Percentiles rank a stretch among this genome's conserved stretches.
These are phyloP conservation scores for Phaenicophaeus curvirostris DNA, from an alignment of 2,797 vertebrate species.

Conservation along the genomic window DNA sequence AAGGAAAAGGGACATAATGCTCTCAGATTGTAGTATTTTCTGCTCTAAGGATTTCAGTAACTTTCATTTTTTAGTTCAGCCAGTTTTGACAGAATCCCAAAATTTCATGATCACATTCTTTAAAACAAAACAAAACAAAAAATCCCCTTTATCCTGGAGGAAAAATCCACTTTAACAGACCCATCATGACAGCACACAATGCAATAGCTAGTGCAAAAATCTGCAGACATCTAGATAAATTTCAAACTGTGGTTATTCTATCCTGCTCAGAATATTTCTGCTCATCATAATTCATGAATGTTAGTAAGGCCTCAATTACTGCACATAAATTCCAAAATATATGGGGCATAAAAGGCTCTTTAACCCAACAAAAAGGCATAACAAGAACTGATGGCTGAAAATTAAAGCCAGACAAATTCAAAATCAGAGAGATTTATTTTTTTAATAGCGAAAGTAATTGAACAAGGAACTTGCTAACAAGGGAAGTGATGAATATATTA, in stretches of 20 bases:
- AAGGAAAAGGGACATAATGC: not conserved
- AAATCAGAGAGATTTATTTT: not conserved
- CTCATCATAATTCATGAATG: not conserved
- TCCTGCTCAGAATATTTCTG: not conserved
- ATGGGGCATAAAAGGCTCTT: constrained; percentile 16
- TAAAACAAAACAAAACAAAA: not conserved
- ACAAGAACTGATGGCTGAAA: constrained; percentile 2
- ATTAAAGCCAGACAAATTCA: constrained; percentile 4
- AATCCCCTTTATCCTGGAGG: not conserved
- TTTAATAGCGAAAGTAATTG: not conserved
- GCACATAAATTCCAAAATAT: not conserved
- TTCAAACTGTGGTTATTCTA: not conserved
- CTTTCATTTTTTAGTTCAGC: not conserved
- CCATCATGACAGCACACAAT: not conserved
- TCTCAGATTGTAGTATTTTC: not conserved
- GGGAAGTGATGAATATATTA: not conserved
- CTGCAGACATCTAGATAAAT: not conserved
- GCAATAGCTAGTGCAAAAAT: not conserved
- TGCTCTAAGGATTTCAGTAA: not conserved
- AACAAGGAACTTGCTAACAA: not conserved
- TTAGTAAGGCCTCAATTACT: constrained; percentile 8
- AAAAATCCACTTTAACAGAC: not conserved
- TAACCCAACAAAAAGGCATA: constrained; percentile 21
- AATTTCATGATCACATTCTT: not conserved
- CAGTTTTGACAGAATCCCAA: not conserved